Evolutionary conservation across 2,113 vertebrate species (phyloP).

Genomic region (Sisor rabdophorus): DNA sequence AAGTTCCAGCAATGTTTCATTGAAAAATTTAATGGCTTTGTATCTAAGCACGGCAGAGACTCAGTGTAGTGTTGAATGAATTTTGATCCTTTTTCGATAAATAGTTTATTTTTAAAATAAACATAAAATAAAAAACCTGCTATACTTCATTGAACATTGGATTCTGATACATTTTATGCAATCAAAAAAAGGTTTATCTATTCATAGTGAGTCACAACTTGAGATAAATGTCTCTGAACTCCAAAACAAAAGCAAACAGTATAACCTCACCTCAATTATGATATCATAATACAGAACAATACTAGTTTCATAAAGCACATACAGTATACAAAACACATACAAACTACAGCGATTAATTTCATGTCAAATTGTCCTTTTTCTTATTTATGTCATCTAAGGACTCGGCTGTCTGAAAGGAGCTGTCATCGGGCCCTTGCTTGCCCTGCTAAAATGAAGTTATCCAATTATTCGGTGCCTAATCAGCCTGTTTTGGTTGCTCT

Average conservation of each 20-base stretch:
- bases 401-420: slow-evolving; percentile 91
- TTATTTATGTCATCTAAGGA: slow-evolving; percentile 84
- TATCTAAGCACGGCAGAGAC: background rate
- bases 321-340: background rate
- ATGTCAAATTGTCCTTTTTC: slow-evolving; percentile 34
- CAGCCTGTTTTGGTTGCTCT: slow-evolving; percentile 99
- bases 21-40: slow-evolving; percentile 19
- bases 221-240: slow-evolving; percentile 2
- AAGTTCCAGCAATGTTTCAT: slow-evolving; percentile 52
- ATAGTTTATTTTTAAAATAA: no score
- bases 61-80: background rate
- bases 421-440: slow-evolving; percentile 94
- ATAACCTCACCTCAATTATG: background rate
- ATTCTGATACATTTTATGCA: background rate
- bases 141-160: background rate
- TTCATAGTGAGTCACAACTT: background rate
- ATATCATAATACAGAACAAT: slow-evolving; percentile 6
- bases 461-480: slow-evolving; percentile 99
- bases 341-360: slow-evolving; percentile 14
- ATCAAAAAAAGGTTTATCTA: background rate
- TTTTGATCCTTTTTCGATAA: no score
- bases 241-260: no score
- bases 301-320: slow-evolving; percentile 1
- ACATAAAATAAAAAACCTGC: background rate
- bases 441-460: slow-evolving; percentile 99